Percentiles rank a stretch among this genome's conserved stretches.
Evolutionary conservation across 2,888 invertebrate species (phyloP).

Genomic region (Sesamia inferens): DNA sequence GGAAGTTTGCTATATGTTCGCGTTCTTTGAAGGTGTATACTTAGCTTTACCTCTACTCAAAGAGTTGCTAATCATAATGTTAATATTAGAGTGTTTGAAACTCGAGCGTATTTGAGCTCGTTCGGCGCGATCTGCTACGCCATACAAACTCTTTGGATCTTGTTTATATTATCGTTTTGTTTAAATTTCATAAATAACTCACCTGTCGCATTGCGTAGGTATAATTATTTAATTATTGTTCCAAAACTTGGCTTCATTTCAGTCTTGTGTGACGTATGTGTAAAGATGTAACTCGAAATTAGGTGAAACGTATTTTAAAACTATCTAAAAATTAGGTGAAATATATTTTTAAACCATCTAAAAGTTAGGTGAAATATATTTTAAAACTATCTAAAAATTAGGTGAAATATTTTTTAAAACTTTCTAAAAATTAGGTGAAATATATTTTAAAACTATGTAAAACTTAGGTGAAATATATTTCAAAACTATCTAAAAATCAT

Average conservation of each 20-base stretch:
- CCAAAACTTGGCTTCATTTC: constrained; percentile 19
- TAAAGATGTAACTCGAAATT: not conserved
- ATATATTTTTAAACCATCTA: no score
- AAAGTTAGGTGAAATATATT: not conserved
- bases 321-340: not conserved
- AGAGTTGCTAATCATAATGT: constrained; percentile 33
- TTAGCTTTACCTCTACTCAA: constrained; percentile 2
- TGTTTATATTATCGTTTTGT: constrained; percentile 15
- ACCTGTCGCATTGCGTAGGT: constrained; percentile 41
- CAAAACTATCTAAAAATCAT: no score
- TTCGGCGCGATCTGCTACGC: not conserved
- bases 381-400: no score
- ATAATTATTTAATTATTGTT: constrained; percentile 30
- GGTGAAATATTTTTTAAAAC: no score
- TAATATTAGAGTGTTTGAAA: constrained; percentile 24
- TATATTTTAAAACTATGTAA: no score
- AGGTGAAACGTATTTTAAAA: not conserved
- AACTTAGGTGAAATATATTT: no score
- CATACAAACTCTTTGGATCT: constrained; percentile 13
- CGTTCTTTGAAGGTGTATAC: not conserved
- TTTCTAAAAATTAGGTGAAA: not conserved
- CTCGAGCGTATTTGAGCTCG: not conserved
- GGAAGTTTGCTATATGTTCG: not conserved
- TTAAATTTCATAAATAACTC: constrained; percentile 24
- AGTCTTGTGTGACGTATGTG: not conserved